phyloP scores from a whole-genome alignment of 2,113 vertebrate species.

The Thunnus maccoyii region DNA sequence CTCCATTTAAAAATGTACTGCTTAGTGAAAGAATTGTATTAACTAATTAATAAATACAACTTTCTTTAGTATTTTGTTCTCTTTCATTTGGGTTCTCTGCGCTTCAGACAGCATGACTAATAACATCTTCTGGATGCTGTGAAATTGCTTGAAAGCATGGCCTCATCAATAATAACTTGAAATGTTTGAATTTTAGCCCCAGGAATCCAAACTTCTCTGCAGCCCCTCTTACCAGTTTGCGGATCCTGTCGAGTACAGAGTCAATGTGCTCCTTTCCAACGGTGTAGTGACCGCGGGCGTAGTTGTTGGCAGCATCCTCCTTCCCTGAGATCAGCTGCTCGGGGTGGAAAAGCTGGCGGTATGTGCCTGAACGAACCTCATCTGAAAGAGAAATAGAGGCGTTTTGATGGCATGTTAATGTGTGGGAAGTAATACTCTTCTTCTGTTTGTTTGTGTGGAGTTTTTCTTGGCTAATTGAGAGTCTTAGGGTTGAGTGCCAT shows the following conservation, averaged over 20 bases:
- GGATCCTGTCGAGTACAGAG: constrained; percentile 72
- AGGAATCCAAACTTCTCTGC: neutral
- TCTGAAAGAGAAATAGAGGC: constrained; percentile 48
- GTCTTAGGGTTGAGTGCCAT: too few species aligned
- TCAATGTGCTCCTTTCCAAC: constrained; percentile 81
- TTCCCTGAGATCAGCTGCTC: constrained; percentile 82
- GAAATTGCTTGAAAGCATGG: neutral
- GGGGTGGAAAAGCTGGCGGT: constrained; percentile 79
- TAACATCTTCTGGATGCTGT: too few species aligned
- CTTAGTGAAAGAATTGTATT: neutral
- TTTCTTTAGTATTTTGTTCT: too few species aligned
- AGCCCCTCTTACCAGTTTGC: constrained; percentile 74
- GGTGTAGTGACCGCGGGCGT: constrained; percentile 80
- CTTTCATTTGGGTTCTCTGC: neutral
- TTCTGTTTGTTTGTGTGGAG: too few species aligned
- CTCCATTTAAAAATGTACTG: too few species aligned
- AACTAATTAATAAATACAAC: too few species aligned
- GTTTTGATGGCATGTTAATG: neutral
- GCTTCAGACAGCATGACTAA: neutral
- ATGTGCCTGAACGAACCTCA: constrained; percentile 74
- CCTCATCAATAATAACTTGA: neutral
- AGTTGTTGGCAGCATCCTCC: constrained; percentile 82
- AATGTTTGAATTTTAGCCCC: neutral
- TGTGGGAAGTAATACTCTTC: too few species aligned
- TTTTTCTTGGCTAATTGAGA: too few species aligned